Conservation (phyloP, 1,140 invertebrate genomes). For the Pinna nobilis region DNA sequence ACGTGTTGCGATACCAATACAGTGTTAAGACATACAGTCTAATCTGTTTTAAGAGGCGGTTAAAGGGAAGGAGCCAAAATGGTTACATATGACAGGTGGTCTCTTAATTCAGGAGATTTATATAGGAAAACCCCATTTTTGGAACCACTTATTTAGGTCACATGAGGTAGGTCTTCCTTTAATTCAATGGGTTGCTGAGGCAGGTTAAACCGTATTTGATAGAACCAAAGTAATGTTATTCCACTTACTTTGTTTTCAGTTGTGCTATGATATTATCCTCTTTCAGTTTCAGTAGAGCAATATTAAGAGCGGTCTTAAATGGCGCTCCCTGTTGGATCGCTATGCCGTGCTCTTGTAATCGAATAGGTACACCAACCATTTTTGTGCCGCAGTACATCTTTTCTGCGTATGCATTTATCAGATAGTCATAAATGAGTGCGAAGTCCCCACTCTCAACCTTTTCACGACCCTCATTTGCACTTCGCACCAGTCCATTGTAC, state of each 20-base stretch:
- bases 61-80: too few species aligned
- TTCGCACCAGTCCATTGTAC: slow-evolving; percentile 50
- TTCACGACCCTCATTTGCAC: slow-evolving; percentile 45
- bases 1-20: too few species aligned
- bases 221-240: neutral
- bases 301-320: slow-evolving; percentile 65
- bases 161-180: too few species aligned
- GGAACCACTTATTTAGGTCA: too few species aligned
- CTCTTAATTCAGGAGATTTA: too few species aligned
- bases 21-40: too few species aligned
- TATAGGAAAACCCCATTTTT: too few species aligned
- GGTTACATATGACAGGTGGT: too few species aligned
- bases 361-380: slow-evolving; percentile 56
- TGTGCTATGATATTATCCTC: slow-evolving; percentile 56
- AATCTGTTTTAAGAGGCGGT: too few species aligned
- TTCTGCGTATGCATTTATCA: slow-evolving; percentile 63
- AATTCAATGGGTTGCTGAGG: too few species aligned
- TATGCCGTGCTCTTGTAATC: slow-evolving; percentile 68
- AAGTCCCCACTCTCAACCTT: slow-evolving; percentile 42
- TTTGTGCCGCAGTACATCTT: slow-evolving; percentile 59
- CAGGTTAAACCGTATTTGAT: too few species aligned
- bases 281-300: slow-evolving; percentile 60
- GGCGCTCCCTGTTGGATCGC: slow-evolving; percentile 62
- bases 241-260: slow-evolving; percentile 61
- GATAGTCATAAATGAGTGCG: slow-evolving; percentile 68